Percentiles rank a stretch among this genome's conserved stretches.
Conservation (phyloP, 2,797 vertebrate genomes). For the Sorex maritimensis region DNA sequence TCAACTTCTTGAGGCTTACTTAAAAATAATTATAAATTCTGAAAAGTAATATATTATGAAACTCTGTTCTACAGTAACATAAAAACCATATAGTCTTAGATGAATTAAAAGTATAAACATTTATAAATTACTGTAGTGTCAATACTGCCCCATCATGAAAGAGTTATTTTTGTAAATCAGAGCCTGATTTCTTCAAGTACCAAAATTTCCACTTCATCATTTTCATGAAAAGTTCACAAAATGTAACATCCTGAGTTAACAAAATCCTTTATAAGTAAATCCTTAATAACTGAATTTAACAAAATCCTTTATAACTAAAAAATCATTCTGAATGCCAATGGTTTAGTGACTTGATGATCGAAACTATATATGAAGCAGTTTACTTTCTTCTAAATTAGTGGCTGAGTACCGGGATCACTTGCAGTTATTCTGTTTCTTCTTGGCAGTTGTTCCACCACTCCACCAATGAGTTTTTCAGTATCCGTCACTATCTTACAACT, state of each 20-base stretch:
- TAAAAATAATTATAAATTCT: constrained; percentile 63
- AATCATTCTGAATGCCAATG: background rate
- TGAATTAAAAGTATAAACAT: constrained; percentile 17
- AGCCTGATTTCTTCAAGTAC: constrained; percentile 9
- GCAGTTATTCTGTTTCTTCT: background rate
- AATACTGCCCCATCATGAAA: background rate
- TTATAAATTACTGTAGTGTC: constrained; percentile 77
- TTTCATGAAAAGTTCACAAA: constrained; percentile 63
- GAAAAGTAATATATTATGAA: constrained; percentile 59
- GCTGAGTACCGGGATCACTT: no score
- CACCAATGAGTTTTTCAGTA: background rate
- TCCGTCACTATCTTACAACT: background rate
- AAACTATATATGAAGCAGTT: background rate
- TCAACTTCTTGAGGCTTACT: constrained; percentile 38
- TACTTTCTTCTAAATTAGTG: constrained; percentile 29
- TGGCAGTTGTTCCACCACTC: background rate
- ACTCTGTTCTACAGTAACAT: constrained; percentile 54
- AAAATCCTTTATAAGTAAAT: constrained; percentile 44
- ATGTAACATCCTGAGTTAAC: constrained; percentile 1
- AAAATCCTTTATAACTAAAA: constrained; percentile 46
- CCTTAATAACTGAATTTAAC: constrained; percentile 13
- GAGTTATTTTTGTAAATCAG: constrained; percentile 65
- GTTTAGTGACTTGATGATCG: background rate
- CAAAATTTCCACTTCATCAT: constrained; percentile 57
- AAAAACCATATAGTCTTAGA: constrained; percentile 25